Percentiles rank a stretch among this genome's conserved stretches.
Conservation (phyloP, 1,140 invertebrate species). For the Bemisia tabaci region DNA sequence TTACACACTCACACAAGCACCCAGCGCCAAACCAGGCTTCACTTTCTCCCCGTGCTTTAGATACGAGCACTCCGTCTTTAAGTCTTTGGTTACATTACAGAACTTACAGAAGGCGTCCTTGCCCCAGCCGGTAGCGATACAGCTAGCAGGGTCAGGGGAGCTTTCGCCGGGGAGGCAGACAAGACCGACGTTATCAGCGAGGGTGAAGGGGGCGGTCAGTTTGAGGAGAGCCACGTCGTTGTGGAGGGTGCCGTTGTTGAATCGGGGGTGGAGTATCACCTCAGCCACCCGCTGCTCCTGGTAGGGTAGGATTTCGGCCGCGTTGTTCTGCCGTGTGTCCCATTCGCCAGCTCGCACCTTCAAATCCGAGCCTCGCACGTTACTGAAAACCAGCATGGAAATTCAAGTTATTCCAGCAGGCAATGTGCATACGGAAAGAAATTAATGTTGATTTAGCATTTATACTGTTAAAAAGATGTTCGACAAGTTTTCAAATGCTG, state of each 20-base stretch:
- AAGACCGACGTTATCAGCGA: constrained; percentile 32
- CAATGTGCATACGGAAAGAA: too few species aligned
- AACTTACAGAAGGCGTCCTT: constrained; percentile 40
- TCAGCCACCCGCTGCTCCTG: constrained; percentile 36
- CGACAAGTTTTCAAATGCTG: too few species aligned
- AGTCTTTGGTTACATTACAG: too few species aligned
- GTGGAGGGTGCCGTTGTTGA: constrained; percentile 26
- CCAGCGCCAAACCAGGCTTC: too few species aligned
- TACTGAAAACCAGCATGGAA: too few species aligned
- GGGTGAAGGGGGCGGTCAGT: constrained; percentile 25
- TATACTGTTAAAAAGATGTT: too few species aligned
- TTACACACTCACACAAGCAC: too few species aligned
- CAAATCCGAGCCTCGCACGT: constrained; percentile 28
- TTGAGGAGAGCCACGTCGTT: constrained; percentile 37
- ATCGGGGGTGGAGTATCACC: constrained; percentile 31
- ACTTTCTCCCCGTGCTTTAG: too few species aligned
- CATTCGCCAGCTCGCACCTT: constrained; percentile 58
- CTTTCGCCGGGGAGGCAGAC: constrained; percentile 35
- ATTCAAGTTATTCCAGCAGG: too few species aligned
- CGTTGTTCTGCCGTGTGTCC: constrained; percentile 32
- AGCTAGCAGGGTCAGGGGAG: constrained; percentile 25
- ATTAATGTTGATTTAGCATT: too few species aligned
- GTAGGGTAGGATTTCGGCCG: constrained; percentile 37
- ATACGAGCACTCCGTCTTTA: too few species aligned
- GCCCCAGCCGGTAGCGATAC: constrained; percentile 51